Percentiles rank a stretch among this genome's conserved stretches.
phyloP scores from a whole-genome alignment of 37 sponge, comb jelly and placozoan genomes.

The Agelas oroides region DNA sequence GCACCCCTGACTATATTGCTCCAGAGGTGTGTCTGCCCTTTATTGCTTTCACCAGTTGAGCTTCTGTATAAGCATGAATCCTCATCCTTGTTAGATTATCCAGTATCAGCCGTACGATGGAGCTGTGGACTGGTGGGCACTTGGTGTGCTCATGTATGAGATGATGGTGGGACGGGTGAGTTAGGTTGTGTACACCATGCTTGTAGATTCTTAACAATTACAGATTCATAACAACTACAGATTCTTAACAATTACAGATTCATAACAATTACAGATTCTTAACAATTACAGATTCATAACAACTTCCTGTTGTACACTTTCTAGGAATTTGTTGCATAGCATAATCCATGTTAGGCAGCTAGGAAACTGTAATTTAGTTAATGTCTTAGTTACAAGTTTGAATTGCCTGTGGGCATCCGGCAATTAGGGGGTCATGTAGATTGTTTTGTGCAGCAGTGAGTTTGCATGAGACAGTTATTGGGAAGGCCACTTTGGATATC shows the following conservation, averaged over 20 bases:
- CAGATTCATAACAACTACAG: too few relatives aligned
- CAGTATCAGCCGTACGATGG: conserved; percentile 88
- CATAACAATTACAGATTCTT: too few relatives aligned
- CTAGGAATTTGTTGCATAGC: too few relatives aligned
- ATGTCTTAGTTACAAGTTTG: too few relatives aligned
- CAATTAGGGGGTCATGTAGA: not conserved
- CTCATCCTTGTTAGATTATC: conserved; percentile 73
- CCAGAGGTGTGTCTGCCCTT: conserved; percentile 82
- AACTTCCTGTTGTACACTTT: too few relatives aligned
- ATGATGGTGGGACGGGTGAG: conserved; percentile 96
- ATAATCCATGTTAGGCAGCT: too few relatives aligned
- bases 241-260: too few relatives aligned
- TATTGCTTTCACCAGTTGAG: not conserved
- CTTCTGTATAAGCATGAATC: not conserved
- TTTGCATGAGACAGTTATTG: not conserved
- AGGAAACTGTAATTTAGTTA: too few relatives aligned
- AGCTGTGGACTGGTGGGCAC: conserved; percentile 99
- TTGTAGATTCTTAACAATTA: not conserved
- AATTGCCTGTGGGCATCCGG: too few relatives aligned
- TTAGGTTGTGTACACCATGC: not conserved
- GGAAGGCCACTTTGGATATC: not conserved
- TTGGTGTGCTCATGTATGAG: conserved; percentile 94
- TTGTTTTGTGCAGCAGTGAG: too few relatives aligned
- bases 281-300: too few relatives aligned
- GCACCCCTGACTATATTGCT: conserved; percentile 99